These are phyloP conservation scores for Pararge aegeria DNA, from an alignment of 1,140 invertebrate genomes.

Conservation along the genomic window DNA sequence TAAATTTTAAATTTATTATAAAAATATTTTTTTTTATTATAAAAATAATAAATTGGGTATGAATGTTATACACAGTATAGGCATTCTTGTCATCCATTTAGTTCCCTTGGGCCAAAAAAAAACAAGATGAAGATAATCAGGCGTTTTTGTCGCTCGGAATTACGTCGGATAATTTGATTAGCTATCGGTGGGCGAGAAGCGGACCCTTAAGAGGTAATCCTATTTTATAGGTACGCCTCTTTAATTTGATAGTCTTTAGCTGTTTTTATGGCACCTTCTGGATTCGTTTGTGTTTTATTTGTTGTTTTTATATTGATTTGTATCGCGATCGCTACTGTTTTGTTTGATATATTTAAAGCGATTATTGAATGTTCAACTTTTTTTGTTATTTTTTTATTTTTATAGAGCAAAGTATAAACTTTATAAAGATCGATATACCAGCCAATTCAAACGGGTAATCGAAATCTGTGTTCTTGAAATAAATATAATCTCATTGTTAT, in stretches of 20 bases:
- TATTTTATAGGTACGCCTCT: constrained; percentile 56
- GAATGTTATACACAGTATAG: too few relatives aligned
- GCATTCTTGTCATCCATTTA: constrained; percentile 41
- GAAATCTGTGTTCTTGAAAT: too few relatives aligned
- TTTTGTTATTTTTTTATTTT: background rate
- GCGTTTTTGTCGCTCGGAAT: constrained; percentile 64
- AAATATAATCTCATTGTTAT: too few relatives aligned
- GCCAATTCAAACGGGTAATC: too few relatives aligned
- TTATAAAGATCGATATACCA: too few relatives aligned
- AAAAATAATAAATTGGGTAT: too few relatives aligned
- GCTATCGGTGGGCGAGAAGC: constrained; percentile 57
- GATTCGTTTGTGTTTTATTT: constrained; percentile 34
- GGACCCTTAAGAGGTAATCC: constrained; percentile 61
- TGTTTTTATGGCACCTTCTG: constrained; percentile 37
- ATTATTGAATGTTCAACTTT: background rate
- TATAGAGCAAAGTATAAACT: too few relatives aligned
- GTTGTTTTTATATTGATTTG: constrained; percentile 20
- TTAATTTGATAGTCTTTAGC: constrained; percentile 58
- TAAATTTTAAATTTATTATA: too few relatives aligned
- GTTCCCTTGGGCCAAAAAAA: constrained; percentile 49
- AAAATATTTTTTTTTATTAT: too few relatives aligned
- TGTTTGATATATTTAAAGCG: background rate
- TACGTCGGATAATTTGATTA: constrained; percentile 69
- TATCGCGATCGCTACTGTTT: constrained; percentile 13
- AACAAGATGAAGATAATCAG: constrained; percentile 63